Evolutionary conservation across 2,888 invertebrate species (phyloP).

Genomic region (Pseudococcus jackbeardsleyi): DNA sequence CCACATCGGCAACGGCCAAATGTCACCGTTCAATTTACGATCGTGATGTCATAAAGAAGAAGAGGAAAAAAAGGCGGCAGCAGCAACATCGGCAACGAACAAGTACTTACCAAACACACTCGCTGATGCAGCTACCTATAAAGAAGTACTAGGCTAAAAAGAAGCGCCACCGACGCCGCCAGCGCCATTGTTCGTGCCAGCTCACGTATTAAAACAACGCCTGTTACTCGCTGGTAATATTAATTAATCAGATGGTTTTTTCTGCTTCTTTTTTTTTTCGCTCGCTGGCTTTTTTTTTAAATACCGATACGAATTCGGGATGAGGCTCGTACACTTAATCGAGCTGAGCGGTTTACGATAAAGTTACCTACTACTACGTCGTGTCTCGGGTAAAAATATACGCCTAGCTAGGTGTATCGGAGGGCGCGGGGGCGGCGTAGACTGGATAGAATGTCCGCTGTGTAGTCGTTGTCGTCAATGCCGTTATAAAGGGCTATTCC

Average conservation of each 20-base stretch:
- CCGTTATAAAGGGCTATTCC: constrained; percentile 57
- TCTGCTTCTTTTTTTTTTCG: neutral
- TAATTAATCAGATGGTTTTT: constrained; percentile 31
- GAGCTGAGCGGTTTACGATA: constrained; percentile 23
- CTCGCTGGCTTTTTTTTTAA: neutral
- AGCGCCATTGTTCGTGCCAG: neutral
- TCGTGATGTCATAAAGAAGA: constrained; percentile 35
- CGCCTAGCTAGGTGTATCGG: neutral
- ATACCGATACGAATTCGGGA: no score
- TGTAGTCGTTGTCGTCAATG: constrained; percentile 33
- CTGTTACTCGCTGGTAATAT: constrained; percentile 29
- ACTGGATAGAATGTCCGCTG: constrained; percentile 27
- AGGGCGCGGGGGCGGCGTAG: neutral
- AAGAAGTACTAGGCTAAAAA: neutral
- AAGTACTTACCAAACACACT: neutral
- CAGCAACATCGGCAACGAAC: neutral
- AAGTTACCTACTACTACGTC: neutral
- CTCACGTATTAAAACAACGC: constrained; percentile 17
- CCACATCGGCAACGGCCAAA: neutral
- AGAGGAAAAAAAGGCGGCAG: neutral
- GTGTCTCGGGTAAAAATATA: neutral
- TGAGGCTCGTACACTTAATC: constrained; percentile 8
- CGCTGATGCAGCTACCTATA: neutral
- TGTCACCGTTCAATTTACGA: constrained; percentile 38
- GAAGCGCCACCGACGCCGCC: constrained; percentile 6